Evolutionary conservation across 2,888 invertebrate species (phyloP), one percentile per base, ranked within the genome.

Genomic region (Spodoptera picta): DNA sequence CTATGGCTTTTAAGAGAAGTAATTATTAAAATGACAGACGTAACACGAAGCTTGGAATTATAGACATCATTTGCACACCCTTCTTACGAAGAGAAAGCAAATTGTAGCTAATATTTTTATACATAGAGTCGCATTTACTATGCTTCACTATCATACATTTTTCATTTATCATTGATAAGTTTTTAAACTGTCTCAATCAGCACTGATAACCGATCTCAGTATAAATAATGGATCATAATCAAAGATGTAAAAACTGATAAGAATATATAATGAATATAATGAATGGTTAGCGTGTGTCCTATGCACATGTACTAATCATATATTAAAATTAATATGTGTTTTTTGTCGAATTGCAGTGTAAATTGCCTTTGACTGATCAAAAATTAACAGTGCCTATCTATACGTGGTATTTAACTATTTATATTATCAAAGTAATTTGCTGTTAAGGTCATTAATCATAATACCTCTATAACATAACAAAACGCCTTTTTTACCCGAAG

Each of bases 251-350:
- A 65, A 69, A 66, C 45, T 69, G 51, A 74, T 74, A 69, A 41
- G 42, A 2, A 36, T 36, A 9, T 36, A 53, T 85, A 83, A 84
- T 80, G 78, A 77, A 9, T 36, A 53, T 85, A 83, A 84, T 80
- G 78, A 77, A 80, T 54, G 70, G 65, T 83, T 87, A 69, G 87
- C 87, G 84, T 87, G 85, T 69, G 49, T 64, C 56, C 4, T 49
- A 72, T 81, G 73, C 75, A 80, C 71, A 53, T 74, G 65, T 53
- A 65, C 14, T 55, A 61, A 73, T 74, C 67, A 69, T 65, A 58
- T 62, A 62, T 69, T 43, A 46, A 76, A 68, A 69, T 63, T 45
- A 48, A 59, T 53, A 41, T 11, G 46, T 19, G 27, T 53, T 56
- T 41, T 51, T 66, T 65, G 43, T 62, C 31, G 42, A 49, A 14